Evolutionary conservation across 2,797 vertebrate genomes (phyloP), one percentile per base, ranked within the genome.

Genomic region (Sebastes cheni): DNA sequence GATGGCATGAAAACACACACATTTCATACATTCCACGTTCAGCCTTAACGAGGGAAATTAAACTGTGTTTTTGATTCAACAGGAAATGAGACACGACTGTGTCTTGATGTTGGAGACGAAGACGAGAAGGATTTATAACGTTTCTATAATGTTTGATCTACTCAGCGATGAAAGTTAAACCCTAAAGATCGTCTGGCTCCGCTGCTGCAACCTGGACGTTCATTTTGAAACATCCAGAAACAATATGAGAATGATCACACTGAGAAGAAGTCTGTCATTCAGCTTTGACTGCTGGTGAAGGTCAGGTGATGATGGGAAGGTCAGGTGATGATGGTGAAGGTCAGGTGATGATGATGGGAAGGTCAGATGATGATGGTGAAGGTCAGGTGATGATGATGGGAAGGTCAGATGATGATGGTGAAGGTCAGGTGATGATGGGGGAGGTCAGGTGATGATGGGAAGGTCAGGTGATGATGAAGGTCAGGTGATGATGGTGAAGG

Each of bases 21-120:
- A 77, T 74, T 68, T 29, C 75, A 81, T 50, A 71, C 83, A 76
- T 88, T 88, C 81, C 81, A 39, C 80, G 36, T 82, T 77, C 32
- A 75, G 61, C 72, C 36, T 67, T 89, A 85, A 89, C 4, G 39
- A 86, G 80, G 68, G 58, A 72, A 88, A 86, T 89, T 75, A 85
- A 89, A 84, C 58, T 5, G 54, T 58, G 58, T 77, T 74, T 86
- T 75, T 29, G 68, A 69, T 75, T 85, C 60, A 13, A 50, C 80
- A 82, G 86, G 86, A 91, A 90, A 82, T 32, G 75, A 82, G 75
- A 67, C 60, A 29, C 20, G 30, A 79, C 0, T 32, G 59, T 60
- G 76, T 80, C 62, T 36, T 27, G 58, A 9, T 54, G 66, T 54
- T 46, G 22, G 22, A 50, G 36, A 25, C 0, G 34, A 67, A 68